Base-by-base conservation (phyloP, 2,113 vertebrate genomes). In the Reinhardtius hippoglossoides region DNA sequence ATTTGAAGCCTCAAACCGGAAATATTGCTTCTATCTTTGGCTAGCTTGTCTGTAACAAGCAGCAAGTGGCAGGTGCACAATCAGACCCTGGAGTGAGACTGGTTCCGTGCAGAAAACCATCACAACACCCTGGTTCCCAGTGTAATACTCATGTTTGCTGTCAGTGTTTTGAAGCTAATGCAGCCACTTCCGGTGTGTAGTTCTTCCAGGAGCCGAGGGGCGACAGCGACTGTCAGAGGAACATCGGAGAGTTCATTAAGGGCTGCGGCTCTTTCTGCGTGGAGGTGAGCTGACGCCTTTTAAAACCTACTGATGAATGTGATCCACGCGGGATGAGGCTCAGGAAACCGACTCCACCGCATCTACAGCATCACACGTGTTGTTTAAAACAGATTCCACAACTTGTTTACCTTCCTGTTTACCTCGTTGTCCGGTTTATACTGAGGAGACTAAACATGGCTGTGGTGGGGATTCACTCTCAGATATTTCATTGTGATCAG, bases 171-270 rank as follows among this genome's bases (percentile, higher is more conserved):
- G 54, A 56, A 1, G 18, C 7, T 76, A 35, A 78, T 44, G 42
- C 0, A 2, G 13, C 12, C 1, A 68, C 37, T 83, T 59, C 76
- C 56, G 71, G 21, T 82, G 20, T 59, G 52, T 75, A 95, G 97
- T 95, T 97, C 75, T 95, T 93, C 68, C 95, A 95, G 80, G 97
- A 98, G 69, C 96, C 97, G 76, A 95, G 95, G 80, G 95, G 88
- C 78, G 97, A 98, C 85, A 84, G 90, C 87, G 96, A 99, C 92
- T 95, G 94, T 85, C 94, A 97, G 92, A 95, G 93, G 91, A 99
- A 97, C 92, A 96, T 99, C 74, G 93, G 84, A 74, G 96, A 97
- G 94, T 99, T 98, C 81, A 86, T 98, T 78, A 94, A 94, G 88
- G 96, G 95, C 93, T 98, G 96, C 88, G 94, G 90, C 67, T 85